phyloP scores from a whole-genome alignment of 2,113 vertebrate genomes.

The Rhinolophus sinicus region DNA sequence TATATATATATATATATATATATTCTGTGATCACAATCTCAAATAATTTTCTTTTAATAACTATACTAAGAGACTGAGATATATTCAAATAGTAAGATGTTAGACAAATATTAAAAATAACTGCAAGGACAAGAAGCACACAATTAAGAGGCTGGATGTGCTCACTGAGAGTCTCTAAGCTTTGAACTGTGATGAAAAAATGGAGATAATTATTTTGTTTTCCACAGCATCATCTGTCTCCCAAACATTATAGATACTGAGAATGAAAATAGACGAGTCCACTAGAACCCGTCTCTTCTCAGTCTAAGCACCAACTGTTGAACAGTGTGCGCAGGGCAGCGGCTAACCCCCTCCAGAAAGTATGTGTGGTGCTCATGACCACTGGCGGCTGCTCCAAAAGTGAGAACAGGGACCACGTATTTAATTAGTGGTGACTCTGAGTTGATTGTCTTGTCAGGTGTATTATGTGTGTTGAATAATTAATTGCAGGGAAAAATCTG shows the following conservation, averaged over 20 bases:
- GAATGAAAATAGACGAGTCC: not conserved
- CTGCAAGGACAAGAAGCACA: not conserved
- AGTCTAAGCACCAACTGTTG: not conserved
- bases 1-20: too few relatives aligned
- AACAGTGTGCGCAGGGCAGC: not conserved
- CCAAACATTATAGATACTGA: not conserved
- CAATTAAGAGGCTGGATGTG: not conserved
- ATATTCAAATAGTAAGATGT: not conserved
- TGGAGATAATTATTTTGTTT: conserved; percentile 2
- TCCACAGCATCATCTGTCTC: not conserved
- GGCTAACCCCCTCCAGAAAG: not conserved
- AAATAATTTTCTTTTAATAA: conserved; percentile 45
- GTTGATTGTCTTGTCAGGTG: not conserved
- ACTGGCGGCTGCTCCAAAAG: not conserved
- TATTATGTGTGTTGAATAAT: conserved; percentile 16
- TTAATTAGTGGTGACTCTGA: not conserved
- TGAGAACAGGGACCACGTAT: conserved; percentile 1
- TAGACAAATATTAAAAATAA: conserved; percentile 31
- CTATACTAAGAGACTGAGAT: not conserved
- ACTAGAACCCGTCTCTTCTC: not conserved
- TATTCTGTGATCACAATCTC: not conserved
- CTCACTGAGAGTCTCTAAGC: not conserved
- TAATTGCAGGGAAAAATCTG: not conserved
- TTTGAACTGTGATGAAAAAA: not conserved
- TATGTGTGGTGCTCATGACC: not conserved